Conservation (phyloP, 2,113 vertebrate genomes). For the Chelonoidis abingdonii region DNA sequence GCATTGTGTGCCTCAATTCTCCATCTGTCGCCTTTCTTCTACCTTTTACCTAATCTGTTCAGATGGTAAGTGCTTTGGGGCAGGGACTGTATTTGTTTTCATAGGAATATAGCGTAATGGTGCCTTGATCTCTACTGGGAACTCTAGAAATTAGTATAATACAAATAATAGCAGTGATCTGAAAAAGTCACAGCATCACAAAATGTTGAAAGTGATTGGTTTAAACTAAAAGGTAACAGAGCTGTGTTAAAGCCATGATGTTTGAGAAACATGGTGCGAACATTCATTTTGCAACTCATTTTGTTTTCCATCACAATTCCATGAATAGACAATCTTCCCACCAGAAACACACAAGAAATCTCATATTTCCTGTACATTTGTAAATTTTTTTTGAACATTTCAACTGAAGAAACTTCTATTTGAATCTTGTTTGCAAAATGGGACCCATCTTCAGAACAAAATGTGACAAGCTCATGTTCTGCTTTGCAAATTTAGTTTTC, state of each 20-base stretch:
- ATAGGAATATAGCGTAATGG: neutral
- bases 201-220: neutral
- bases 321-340: neutral
- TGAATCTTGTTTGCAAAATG: constrained; percentile 25
- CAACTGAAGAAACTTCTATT: neutral
- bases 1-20: neutral
- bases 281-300: neutral
- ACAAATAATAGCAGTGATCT: neutral
- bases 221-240: neutral
- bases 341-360: neutral
- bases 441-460: neutral
- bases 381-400: neutral
- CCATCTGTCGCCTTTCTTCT: neutral
- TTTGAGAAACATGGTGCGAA: neutral
- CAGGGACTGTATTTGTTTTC: neutral
- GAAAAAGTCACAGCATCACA: neutral
- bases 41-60: neutral
- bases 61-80: neutral
- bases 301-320: neutral
- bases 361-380: neutral
- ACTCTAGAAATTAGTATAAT: neutral
- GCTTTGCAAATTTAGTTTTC: constrained; percentile 11
- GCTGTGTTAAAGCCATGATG: neutral
- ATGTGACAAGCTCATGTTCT: constrained; percentile 54
- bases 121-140: neutral